Percentiles rank a stretch among this genome's conserved stretches.
Conservation (phyloP, 2,888 invertebrate species). For the Chaetogeoica ovagalla region DNA sequence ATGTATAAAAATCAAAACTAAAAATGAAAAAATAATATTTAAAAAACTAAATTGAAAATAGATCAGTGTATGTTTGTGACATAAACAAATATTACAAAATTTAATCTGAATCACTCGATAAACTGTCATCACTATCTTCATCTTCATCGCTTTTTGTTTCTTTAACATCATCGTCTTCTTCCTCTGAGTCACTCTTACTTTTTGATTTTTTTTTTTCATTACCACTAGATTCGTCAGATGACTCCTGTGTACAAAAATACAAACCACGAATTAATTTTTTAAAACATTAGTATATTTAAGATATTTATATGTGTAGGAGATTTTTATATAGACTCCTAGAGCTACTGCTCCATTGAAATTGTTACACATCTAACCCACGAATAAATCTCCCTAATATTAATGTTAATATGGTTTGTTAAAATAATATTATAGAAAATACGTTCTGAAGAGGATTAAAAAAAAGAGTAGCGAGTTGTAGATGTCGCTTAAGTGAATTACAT, state of each 20-base stretch:
- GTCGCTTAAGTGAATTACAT: no score
- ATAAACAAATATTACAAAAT: no score
- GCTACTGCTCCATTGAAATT: neutral
- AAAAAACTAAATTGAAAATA: no score
- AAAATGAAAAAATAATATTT: no score
- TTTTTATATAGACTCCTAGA: neutral
- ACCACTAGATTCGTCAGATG: conserved; percentile 52
- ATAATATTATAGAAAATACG: no score
- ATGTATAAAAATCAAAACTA: no score
- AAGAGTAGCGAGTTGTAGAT: no score
- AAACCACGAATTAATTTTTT: neutral
- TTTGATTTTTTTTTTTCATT: conserved; percentile 61
- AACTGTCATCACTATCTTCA: conserved; percentile 56
- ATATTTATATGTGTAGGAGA: neutral
- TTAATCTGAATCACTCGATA: no score
- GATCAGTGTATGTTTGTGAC: no score
- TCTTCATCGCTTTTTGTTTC: conserved; percentile 61
- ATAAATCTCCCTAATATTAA: neutral
- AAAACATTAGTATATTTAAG: neutral
- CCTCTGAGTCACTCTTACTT: conserved; percentile 56
- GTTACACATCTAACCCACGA: neutral
- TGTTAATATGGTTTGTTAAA: neutral
- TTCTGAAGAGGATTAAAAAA: no score
- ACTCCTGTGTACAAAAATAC: neutral
- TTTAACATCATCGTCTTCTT: conserved; percentile 60